Base-by-base conservation (phyloP, 2,797 vertebrate genomes). In the Alcedo quadribrachys region DNA sequence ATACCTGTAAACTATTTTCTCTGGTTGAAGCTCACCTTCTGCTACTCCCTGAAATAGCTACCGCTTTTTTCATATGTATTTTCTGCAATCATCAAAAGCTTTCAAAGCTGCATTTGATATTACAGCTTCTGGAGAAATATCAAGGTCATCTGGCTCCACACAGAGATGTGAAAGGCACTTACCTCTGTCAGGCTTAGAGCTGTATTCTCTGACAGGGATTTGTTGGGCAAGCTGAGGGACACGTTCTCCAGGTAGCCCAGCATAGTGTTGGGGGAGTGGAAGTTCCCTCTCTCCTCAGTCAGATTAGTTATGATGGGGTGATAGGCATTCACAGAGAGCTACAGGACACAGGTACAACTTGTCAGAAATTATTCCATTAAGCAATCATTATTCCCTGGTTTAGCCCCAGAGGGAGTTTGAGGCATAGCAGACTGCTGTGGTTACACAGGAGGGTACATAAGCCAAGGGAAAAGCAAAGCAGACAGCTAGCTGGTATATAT, bases 151-250 rank as follows among this genome's bases (percentile, higher is more conserved):
- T n/a, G 58, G 24, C 32, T 8, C 11, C 40, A 51, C 15, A 4
- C 3, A 24, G 12, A 19, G 19, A 19, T 28, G 17, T 15, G 8
- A 37, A 43, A 61, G 27, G 45, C 27, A 5, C n/a, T 82, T 96
- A 99, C 99, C 98, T 99, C 97, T 1, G 99, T 98, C 82, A 99
- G 97, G 95, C 98, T 99, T 92, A 95, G 96, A 15, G 98, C 99
- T 0, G 97, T 98, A 42, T 97, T 95, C 68, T 96, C 91, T 1
- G 98, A 94, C 84, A 99, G 95, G 62, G 98, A 96, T 50, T 95
- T 87, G 32, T 98, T 97, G 85, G 98, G 98, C 51, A 98, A 65
- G 65, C 79, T 96, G 67, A 89, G 84, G 27, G 98, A 98, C 85
- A 98, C 45, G 0, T 96, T 97, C 61, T 98, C 98, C 68, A 99